Base-by-base conservation (phyloP, 2,113 vertebrate species). In the Dunckerocampus dactyliophorus region DNA sequence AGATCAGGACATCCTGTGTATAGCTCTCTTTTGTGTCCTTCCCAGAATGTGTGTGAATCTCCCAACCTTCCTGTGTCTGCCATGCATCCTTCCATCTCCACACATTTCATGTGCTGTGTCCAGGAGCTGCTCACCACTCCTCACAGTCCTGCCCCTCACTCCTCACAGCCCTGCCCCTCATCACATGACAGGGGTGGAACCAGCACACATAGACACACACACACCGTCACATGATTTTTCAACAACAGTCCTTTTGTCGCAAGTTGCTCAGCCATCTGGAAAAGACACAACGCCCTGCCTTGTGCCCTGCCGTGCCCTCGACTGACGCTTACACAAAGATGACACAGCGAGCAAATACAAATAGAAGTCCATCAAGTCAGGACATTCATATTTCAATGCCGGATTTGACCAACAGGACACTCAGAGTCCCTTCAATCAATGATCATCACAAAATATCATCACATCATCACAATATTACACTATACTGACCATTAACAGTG, bases 161-260 rank as follows among this genome's bases (percentile, higher is more conserved):
- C 82, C 85, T 77, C 53, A 75, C 66, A 65, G 46, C 65, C 63
- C 78, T 76, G 79, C 87, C 82, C 39, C 84, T 73, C 74, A 80
- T 90, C 89, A 90, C 89, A 90, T 90, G 87, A 89, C 76, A 46
- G 64, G 83, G 81, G 78, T 77, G 82, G 76, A 78, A 73, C 59
- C 47, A 50, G 64, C 53, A 20, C 72, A 49, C 53, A 62, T 63
- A 19, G 56, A 42, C 69, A 60, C 68, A 52, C 75, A 79, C 64
- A 54, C 76, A 61, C n/a, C 69, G 74, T 87, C 89, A 90, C 88
- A 88, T 85, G 87, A 83, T 84, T 74, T 49, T 71, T 71, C 74
- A 80, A 90, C 88, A 90, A 85, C 83, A 74, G 76, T 62, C 72
- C 85, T 87, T 89, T 90, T 90, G 87, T 90, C 85, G 66, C 75